These are phyloP conservation scores for Leptopilina clavipes DNA, from an alignment of 1,140 invertebrate genomes.

Conservation along the genomic window DNA sequence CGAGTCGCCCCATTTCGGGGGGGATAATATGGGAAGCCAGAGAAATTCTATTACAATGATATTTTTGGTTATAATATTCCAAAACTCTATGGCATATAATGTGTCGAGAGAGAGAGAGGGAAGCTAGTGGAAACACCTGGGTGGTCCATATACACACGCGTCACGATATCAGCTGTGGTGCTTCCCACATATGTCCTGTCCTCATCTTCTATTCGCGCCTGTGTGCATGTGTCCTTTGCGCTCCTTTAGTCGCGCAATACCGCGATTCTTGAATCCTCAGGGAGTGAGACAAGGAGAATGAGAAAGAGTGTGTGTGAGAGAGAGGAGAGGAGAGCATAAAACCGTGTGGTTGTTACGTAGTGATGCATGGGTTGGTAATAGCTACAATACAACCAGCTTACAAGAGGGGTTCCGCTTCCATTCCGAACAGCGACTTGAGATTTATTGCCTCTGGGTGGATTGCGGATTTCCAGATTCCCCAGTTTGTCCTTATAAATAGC, in stretches of 20 bases:
- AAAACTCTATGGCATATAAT: constrained; percentile 40
- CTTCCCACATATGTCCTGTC: constrained; percentile 66
- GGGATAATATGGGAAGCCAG: constrained; percentile 21
- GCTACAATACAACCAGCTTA: constrained; percentile 75
- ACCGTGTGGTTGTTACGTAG: constrained; percentile 71
- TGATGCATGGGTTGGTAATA: constrained; percentile 75
- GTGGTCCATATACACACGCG: constrained; percentile 63
- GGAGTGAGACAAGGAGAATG: constrained; percentile 34
- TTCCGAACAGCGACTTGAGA: constrained; percentile 67
- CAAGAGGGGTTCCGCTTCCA: constrained; percentile 71
- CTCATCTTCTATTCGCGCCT: constrained; percentile 36
- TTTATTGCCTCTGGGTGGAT: constrained; percentile 73
- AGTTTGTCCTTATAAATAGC: constrained; percentile 74
- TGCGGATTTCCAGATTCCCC: constrained; percentile 74
- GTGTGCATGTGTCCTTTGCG: constrained; percentile 47
- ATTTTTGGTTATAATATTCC: constrained; percentile 49
- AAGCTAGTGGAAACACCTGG: constrained; percentile 64
- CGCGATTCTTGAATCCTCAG: constrained; percentile 35
- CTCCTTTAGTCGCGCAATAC: constrained; percentile 42
- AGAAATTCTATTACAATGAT: constrained; percentile 46
- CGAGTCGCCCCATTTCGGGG: not conserved
- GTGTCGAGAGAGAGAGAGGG: not conserved
- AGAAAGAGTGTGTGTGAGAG: not conserved
- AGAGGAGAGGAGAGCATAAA: constrained; percentile 52
- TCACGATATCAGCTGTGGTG: constrained; percentile 67